Percentiles rank a stretch among this genome's conserved stretches.
Conservation (phyloP, 53 echinoderm and acorn worm genomes). For the Astropecten irregularis region DNA sequence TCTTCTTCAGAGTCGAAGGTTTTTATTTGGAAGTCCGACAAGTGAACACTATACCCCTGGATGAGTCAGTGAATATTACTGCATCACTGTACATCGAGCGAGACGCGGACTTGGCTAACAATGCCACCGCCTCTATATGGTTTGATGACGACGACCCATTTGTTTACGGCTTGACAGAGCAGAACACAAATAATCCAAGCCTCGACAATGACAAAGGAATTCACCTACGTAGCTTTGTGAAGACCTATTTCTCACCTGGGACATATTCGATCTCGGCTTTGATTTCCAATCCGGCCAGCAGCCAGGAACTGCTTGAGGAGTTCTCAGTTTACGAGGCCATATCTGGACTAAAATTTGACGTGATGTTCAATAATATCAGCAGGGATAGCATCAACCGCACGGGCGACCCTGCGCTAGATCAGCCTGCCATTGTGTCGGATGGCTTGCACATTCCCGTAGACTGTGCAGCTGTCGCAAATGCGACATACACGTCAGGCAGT, state of each 20-base stretch:
- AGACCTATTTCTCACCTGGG: slow-evolving; percentile 12
- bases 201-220: not conserved
- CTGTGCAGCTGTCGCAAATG: slow-evolving; percentile 29
- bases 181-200: not conserved
- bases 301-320: not conserved
- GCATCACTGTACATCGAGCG: slow-evolving; percentile 32
- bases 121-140: slow-evolving; percentile 19
- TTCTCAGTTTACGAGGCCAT: slow-evolving; percentile 53
- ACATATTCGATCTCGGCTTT: not conserved
- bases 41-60: slow-evolving; percentile 11
- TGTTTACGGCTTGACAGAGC: not conserved
- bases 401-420: slow-evolving; percentile 23
- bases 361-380: slow-evolving; percentile 26
- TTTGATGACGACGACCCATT: slow-evolving; percentile 28
- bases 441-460: slow-evolving; percentile 41
- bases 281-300: slow-evolving; percentile 49
- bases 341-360: slow-evolving; percentile 18
- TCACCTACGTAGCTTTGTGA: slow-evolving; percentile 31
- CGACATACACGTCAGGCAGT: slow-evolving; percentile 33
- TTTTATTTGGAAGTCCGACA: slow-evolving; percentile 34
- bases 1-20: slow-evolving; percentile 33
- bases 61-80: not conserved
- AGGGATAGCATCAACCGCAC: not conserved
- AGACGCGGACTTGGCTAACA: not conserved
- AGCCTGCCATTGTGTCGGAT: not conserved